Evolutionary conservation across 2,113 vertebrate genomes (phyloP), one percentile per base, ranked within the genome.

Genomic region (Mus spicilegus): DNA sequence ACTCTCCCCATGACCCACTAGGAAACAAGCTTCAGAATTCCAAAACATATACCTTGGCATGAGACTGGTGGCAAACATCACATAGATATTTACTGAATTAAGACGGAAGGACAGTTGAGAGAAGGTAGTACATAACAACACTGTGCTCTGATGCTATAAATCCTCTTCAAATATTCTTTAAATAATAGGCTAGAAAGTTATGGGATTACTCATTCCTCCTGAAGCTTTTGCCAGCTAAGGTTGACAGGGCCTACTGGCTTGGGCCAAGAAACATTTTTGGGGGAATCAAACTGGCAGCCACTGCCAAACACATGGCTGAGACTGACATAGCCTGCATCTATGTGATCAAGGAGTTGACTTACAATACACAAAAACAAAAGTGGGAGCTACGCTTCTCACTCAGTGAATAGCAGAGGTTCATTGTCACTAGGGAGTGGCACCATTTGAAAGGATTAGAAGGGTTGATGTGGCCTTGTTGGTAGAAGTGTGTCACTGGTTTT

Each of bases 11-110:
- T 51, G 80, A 93, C 49, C 56, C 73, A 93, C 36, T 90, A 80
- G 39, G 89, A 80, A 87, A 87, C 42, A 89, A 92, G 49, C 61
- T 93, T 95, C 63, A 73, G 17, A 72, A 96, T 93, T 91, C 54
- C 56, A 93, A 93, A 85, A 77, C 11, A 89, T 36, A 81, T 17
- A 91, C 30, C 75, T 0, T 56, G 69, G 63, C n/a, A 82, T 51
- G 67, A 56, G 56, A 85, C 73, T 72, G 49, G 54, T 26, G 22
- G 3, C 67, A 30, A 78, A n/a, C 46, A 73, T 76, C 76, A 92
- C 85, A 72, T 84, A 26, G 42, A 90, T 16, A 93, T 54, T 72
- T 88, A 77, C 6, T 78, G 51, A 91, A 22, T 75, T 77, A 80
- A 92, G 63, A 87, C 24, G 67, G 76, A 72, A 69, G 1, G 5